Conservation (phyloP, 2,113 vertebrate genomes). For the Saimiri boliviensis region DNA sequence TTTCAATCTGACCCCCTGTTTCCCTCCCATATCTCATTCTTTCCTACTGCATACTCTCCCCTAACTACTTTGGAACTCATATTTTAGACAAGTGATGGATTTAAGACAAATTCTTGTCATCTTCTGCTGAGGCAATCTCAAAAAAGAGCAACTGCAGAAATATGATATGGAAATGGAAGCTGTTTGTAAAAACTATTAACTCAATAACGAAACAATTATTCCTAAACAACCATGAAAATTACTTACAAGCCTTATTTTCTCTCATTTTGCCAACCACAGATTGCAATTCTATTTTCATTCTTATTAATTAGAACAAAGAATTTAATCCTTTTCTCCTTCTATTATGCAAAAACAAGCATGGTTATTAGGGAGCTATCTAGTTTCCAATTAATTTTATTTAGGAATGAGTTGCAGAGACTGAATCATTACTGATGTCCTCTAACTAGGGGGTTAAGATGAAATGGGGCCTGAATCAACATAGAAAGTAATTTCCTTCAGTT, state of each 20-base stretch:
- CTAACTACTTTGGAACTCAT: conserved; percentile 27
- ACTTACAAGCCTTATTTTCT: conserved; percentile 73
- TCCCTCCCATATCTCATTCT: conserved; percentile 42
- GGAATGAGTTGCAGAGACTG: conserved; percentile 54
- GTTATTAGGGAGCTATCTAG: conserved; percentile 70
- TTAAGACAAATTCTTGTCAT: conserved; percentile 64
- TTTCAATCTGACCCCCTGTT: conserved; percentile 44
- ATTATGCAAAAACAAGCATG: conserved; percentile 69
- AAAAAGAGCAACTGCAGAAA: conserved; percentile 72
- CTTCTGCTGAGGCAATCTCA: conserved; percentile 51
- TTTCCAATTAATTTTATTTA: conserved; percentile 73
- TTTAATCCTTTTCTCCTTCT: conserved; percentile 72
- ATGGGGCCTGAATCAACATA: background rate
- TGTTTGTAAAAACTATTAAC: conserved; percentile 79
- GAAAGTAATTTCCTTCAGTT: conserved; percentile 45
- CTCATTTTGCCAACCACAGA: conserved; percentile 57
- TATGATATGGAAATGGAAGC: conserved; percentile 73
- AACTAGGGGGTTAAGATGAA: conserved; percentile 39
- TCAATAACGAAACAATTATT: conserved; percentile 82
- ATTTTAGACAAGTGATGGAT: conserved; percentile 72
- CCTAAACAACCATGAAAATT: conserved; percentile 73
- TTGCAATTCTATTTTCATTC: conserved; percentile 54
- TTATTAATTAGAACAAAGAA: conserved; percentile 79
- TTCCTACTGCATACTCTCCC: background rate
- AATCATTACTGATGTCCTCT: conserved; percentile 58